These are phyloP conservation scores for Cynopterus brachyotis DNA, from an alignment of 2,113 vertebrate genomes.

Conservation along the genomic window DNA sequence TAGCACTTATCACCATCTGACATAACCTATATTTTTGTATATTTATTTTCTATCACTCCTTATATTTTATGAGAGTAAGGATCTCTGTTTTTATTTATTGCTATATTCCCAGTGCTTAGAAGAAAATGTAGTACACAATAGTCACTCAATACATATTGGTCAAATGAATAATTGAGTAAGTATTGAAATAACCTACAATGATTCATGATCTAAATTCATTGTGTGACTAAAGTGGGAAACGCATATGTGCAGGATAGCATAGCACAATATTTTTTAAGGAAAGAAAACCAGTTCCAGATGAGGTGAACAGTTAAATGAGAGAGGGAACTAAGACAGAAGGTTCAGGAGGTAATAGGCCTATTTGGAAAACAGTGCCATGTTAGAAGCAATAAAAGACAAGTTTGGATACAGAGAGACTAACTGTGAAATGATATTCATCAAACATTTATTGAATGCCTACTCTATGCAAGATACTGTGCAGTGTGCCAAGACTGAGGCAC, in stretches of 20 bases:
- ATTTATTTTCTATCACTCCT: neutral
- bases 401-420: neutral
- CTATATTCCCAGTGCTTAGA: neutral
- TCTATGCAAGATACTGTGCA: neutral
- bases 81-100: neutral
- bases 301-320: neutral
- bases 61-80: neutral
- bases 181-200: neutral
- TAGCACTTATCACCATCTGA: neutral
- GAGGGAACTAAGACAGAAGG: neutral
- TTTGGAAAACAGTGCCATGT: neutral
- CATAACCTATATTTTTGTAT: neutral
- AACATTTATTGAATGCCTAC: neutral
- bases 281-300: neutral
- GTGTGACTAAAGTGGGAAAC: neutral
- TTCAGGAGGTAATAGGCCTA: neutral
- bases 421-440: neutral
- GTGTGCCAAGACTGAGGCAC: neutral
- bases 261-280: neutral
- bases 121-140: neutral
- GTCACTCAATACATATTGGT: neutral
- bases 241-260: neutral
- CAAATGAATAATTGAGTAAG: neutral
- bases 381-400: neutral
- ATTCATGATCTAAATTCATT: neutral